These are phyloP conservation scores for Aldrovandia affinis DNA, from an alignment of 2,797 vertebrate species.

Conservation along the genomic window DNA sequence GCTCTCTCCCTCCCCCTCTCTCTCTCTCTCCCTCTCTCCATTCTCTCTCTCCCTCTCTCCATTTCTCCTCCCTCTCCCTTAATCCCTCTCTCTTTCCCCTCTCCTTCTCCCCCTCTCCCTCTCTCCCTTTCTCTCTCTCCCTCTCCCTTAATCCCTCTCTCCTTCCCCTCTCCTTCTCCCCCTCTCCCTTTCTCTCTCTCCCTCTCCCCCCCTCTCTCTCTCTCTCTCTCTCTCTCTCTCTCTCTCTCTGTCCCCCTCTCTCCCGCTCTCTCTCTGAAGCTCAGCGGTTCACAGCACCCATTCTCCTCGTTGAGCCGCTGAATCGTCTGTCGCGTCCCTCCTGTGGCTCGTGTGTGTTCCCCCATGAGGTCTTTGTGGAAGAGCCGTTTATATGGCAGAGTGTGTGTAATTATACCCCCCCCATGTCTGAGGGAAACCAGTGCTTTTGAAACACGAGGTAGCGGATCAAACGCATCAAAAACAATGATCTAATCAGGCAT, in stretches of 20 bases:
- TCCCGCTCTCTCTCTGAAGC: background rate
- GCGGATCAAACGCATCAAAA: constrained; percentile 26
- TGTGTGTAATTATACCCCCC: background rate
- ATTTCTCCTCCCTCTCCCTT: background rate
- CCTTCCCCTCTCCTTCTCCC: background rate
- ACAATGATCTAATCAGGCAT: constrained; percentile 36
- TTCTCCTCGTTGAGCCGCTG: constrained; percentile 76
- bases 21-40: background rate
- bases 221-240: background rate
- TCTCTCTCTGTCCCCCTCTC: too few relatives aligned
- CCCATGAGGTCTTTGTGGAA: constrained; percentile 69
- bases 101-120: background rate
- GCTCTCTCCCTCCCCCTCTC: background rate
- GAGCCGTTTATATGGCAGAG: constrained; percentile 72
- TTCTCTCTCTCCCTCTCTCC: background rate
- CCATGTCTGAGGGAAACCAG: background rate
- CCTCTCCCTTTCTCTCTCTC: background rate
- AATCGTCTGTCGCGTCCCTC: constrained; percentile 76
- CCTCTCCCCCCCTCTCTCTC: background rate
- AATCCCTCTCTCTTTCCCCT: background rate
- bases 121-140: background rate
- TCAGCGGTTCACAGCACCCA: constrained; percentile 51
- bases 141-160: too few relatives aligned
- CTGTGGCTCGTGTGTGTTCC: constrained; percentile 66
- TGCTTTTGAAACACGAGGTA: constrained; percentile 56